Evolutionary conservation across 2,113 vertebrate species (phyloP).

Genomic region (Scopus umbretta): DNA sequence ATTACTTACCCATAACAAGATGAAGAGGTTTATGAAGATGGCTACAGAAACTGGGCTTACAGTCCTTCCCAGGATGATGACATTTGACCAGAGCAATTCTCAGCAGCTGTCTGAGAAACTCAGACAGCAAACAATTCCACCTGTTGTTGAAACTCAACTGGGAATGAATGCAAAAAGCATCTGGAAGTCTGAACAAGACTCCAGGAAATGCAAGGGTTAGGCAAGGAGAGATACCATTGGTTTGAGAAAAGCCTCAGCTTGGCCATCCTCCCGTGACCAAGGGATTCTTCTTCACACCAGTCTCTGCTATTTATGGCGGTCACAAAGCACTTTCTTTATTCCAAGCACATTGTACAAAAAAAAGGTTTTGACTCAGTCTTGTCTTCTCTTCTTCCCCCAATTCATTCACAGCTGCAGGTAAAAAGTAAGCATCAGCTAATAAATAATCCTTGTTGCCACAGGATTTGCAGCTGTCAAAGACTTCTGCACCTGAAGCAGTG

Average conservation of each 20-base stretch:
- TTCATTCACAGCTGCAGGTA: not conserved
- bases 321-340: not conserved
- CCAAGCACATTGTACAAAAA: not conserved
- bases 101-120: slow-evolving; percentile 64
- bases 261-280: not conserved
- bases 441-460: not conserved
- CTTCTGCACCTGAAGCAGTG: accelerated
- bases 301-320: not conserved
- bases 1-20: not conserved
- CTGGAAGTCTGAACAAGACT: not conserved
- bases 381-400: not conserved
- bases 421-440: not conserved
- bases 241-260: not conserved
- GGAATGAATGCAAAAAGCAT: slow-evolving; percentile 38
- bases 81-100: not conserved
- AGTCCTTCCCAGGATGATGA: not conserved
- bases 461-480: not conserved
- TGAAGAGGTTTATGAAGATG: not conserved
- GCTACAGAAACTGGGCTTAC: not conserved
- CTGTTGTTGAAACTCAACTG: slow-evolving; percentile 63
- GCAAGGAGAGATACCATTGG: not conserved
- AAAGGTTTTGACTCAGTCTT: not conserved
- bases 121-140: slow-evolving; percentile 57
- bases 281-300: not conserved
- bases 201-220: slow-evolving; percentile 2